These are phyloP conservation scores for Cerastis rubricosa DNA, from an alignment of 2,888 invertebrate species.

Conservation along the genomic window DNA sequence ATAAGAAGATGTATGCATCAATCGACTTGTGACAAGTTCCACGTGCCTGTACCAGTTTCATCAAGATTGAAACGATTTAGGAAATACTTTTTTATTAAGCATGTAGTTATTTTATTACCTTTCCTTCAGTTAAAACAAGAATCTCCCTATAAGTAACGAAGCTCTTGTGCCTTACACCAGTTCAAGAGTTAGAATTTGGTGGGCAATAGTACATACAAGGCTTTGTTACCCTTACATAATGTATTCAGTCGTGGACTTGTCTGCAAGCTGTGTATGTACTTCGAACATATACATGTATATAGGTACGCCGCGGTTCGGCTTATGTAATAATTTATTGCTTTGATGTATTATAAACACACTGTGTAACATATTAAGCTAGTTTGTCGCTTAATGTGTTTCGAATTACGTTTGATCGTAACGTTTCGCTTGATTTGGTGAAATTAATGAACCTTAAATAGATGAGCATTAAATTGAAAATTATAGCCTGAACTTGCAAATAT, in stretches of 20 bases:
- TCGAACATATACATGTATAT: constrained; percentile 35
- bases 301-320: constrained; percentile 48
- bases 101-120: too few species aligned
- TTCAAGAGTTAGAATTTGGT: constrained; percentile 85
- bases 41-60: too few species aligned
- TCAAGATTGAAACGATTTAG: too few species aligned
- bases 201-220: constrained; percentile 84
- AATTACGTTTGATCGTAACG: constrained; percentile 24
- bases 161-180: constrained; percentile 68
- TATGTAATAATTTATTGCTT: constrained; percentile 73
- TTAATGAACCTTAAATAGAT: constrained; percentile 10
- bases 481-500: neutral
- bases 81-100: too few species aligned
- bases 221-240: constrained; percentile 87
- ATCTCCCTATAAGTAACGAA: neutral
- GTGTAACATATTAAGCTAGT: constrained; percentile 54
- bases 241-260: constrained; percentile 83
- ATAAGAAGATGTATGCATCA: too few species aligned
- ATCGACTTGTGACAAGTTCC: too few species aligned
- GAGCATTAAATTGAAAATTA: neutral
- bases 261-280: constrained; percentile 66
- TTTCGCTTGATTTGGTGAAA: constrained; percentile 14
- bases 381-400: constrained; percentile 38
- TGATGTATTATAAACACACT: constrained; percentile 53
- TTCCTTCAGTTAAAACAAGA: too few species aligned